Evolutionary conservation across 2,113 vertebrate species (phyloP).

Genomic region (Peromyscus maniculatus): DNA sequence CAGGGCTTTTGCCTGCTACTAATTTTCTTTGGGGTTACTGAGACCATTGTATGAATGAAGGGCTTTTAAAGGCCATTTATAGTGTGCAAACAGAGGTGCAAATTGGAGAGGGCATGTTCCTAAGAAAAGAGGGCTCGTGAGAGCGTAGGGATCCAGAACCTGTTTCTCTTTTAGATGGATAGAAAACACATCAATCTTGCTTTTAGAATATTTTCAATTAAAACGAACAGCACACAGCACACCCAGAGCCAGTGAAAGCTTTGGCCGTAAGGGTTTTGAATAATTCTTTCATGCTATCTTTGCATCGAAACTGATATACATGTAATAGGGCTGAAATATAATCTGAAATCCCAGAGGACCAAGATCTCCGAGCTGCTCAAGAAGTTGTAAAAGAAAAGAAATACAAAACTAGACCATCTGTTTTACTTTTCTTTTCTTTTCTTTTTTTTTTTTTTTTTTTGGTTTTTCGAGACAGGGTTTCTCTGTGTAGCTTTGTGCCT

Average conservation of each 20-base stretch:
- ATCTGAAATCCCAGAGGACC: conserved; percentile 72
- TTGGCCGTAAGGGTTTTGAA: conserved; percentile 32
- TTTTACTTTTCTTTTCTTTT: conserved; percentile 32
- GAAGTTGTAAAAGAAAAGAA: conserved; percentile 72
- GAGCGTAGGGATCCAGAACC: conserved; percentile 81
- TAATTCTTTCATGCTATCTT: conserved; percentile 26
- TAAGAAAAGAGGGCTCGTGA: conserved; percentile 79
- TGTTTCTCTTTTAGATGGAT: conserved; percentile 82
- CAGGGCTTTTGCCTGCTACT: conserved; percentile 83
- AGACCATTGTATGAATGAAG: conserved; percentile 82
- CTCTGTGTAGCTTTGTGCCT: too few relatives aligned
- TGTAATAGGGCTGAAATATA: conserved; percentile 62
- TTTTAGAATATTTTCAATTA: conserved; percentile 85
- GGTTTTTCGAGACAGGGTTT: too few relatives aligned
- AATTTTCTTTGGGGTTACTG: conserved; percentile 84
- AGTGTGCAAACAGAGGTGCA: conserved; percentile 83
- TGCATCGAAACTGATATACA: conserved; percentile 50
- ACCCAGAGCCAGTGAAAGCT: conserved; percentile 46
- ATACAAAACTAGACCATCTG: conserved; percentile 76
- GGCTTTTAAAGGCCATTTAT: conserved; percentile 80
- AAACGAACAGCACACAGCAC: conserved; percentile 74
- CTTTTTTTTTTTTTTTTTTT: too few relatives aligned
- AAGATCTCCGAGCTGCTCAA: conserved; percentile 56
- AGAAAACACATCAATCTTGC: conserved; percentile 86
- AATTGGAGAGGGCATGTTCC: conserved; percentile 80